Percentiles rank a stretch among this genome's conserved stretches.
Evolutionary conservation across 2,888 invertebrate genomes (phyloP).

Genomic region (Anticlea derivata): DNA sequence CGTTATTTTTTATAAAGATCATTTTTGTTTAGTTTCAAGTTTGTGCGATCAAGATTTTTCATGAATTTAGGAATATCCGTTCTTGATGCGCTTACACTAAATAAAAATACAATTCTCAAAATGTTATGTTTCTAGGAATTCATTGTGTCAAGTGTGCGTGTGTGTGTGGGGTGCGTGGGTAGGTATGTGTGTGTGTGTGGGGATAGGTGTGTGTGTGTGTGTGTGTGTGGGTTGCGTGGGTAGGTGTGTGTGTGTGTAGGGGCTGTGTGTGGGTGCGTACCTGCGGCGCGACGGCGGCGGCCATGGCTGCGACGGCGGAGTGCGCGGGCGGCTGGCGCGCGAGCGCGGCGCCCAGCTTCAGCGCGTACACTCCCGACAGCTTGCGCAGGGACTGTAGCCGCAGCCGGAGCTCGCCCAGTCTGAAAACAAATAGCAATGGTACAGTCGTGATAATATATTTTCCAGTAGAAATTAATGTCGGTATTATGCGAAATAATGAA

Average conservation of each 20-base stretch:
- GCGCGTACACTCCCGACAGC: conserved; percentile 91
- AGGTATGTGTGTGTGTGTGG: neutral
- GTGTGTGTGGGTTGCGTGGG: neutral
- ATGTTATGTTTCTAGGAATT: too few relatives aligned
- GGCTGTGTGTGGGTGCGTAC: conserved; percentile 37
- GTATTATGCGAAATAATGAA: too few relatives aligned
- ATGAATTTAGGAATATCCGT: too few relatives aligned
- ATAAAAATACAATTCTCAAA: too few relatives aligned
- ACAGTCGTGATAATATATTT: too few relatives aligned
- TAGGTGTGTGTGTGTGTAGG: neutral
- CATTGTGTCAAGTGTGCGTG: too few relatives aligned
- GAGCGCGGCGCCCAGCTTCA: conserved; percentile 91
- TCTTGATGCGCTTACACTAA: too few relatives aligned
- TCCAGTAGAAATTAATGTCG: too few relatives aligned
- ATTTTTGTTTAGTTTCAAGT: too few relatives aligned
- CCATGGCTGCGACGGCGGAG: conserved; percentile 46
- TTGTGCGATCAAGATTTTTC: too few relatives aligned
- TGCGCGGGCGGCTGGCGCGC: conserved; percentile 85
- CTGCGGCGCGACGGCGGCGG: conserved; percentile 55
- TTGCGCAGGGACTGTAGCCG: conserved; percentile 92
- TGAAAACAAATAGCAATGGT: too few relatives aligned
- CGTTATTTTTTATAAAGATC: too few relatives aligned
- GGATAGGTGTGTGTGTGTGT: neutral
- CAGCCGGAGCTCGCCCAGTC: conserved; percentile 90
- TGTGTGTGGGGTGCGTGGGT: neutral